Evolutionary conservation across 2,888 invertebrate species (phyloP).

Genomic region (Empis livida): DNA sequence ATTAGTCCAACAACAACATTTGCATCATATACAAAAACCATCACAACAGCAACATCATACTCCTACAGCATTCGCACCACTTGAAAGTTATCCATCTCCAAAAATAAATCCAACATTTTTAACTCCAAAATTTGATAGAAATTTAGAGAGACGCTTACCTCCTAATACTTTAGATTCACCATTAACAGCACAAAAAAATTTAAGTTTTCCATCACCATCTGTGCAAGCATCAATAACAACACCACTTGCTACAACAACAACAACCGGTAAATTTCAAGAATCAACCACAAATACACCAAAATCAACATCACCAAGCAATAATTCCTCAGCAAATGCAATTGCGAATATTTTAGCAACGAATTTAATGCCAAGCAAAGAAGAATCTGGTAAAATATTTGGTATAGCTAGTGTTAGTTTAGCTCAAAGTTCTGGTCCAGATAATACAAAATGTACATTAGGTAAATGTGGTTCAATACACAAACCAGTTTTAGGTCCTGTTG

Average conservation of each 20-base stretch:
- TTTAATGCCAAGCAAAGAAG: conserved; percentile 36
- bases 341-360: conserved; percentile 32
- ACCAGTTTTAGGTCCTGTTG: conserved; percentile 34
- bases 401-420: conserved; percentile 37
- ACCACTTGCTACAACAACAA: not conserved
- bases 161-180: conserved; percentile 5
- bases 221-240: not conserved
- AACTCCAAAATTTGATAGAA: conserved; percentile 33
- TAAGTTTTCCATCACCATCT: not conserved
- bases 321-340: conserved; percentile 22
- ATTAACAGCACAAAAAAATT: conserved; percentile 16
- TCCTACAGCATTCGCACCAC: conserved; percentile 30
- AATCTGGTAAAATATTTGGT: conserved; percentile 37
- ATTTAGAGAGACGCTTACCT: conserved; percentile 18
- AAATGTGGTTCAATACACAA: conserved; percentile 37
- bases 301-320: conserved; percentile 6
- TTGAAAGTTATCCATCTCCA: conserved; percentile 34
- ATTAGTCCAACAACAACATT: conserved; percentile 7
- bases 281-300: not conserved
- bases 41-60: conserved; percentile 29
- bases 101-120: conserved; percentile 35
- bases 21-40: conserved; percentile 11
- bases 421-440: conserved; percentile 35
- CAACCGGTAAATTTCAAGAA: not conserved
- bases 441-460: conserved; percentile 34